These are phyloP conservation scores for Puma concolor DNA, from an alignment of 2,113 vertebrate species.

Conservation along the genomic window DNA sequence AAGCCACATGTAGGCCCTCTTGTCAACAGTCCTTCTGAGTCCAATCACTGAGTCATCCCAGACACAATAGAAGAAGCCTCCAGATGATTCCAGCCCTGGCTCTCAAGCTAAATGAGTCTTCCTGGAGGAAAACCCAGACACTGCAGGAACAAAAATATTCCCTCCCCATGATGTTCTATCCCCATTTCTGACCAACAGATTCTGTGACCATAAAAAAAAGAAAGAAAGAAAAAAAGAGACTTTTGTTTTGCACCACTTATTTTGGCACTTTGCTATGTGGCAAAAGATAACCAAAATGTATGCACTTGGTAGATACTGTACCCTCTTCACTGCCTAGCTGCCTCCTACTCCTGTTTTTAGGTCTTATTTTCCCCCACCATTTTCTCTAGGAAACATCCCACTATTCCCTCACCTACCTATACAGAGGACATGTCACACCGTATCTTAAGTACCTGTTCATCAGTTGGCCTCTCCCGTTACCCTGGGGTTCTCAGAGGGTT, in stretches of 20 bases:
- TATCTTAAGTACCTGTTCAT: neutral
- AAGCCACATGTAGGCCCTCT: neutral
- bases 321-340: neutral
- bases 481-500: neutral
- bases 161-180: neutral
- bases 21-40: neutral
- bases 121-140: neutral
- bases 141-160: neutral
- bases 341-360: neutral
- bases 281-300: neutral
- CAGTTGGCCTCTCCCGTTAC: neutral
- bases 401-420: neutral
- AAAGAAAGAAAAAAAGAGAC: neutral
- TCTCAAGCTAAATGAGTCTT: neutral
- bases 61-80: neutral
- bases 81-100: neutral
- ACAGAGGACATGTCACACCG: neutral
- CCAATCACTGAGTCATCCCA: neutral
- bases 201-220: neutral
- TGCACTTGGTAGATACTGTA: neutral
- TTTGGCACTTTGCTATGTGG: neutral
- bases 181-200: neutral
- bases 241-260: neutral
- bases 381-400: slow-evolving; percentile 14
- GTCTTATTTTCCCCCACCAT: neutral